Base-by-base conservation (phyloP, 2,113 vertebrate species). In the Canis aureus region DNA sequence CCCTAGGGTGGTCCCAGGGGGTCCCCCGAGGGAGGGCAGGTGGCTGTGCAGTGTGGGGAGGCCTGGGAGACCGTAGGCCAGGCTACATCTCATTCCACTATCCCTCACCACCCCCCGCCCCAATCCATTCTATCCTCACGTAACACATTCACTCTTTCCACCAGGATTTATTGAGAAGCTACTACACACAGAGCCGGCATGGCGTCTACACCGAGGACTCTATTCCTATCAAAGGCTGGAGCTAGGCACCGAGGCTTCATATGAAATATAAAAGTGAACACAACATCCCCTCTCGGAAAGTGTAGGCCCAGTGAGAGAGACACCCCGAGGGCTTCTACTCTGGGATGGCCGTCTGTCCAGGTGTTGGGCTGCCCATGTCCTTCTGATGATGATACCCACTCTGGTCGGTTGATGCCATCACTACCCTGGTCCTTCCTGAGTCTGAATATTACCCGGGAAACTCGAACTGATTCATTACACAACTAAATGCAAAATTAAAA, bases 341-440 rank as follows among this genome's bases (percentile, higher is more conserved):
- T 38, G 53, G 53, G 27, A 55, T 4, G 17, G 11, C 15, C 0
- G 4, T 20, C 15, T 0, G 6, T 20, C 59, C 84, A 15, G n/a
- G 12, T 32, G 43, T 20, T 71, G 12, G 9, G 22, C 23, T 32
- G 11, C 35, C 3, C 0, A 7, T 0, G 3, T 83, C 38, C 49
- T 38, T 90, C 9, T 51, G 11, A 67, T 2, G 43, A 43, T 1
- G 1, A 43, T 2, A 9, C n/a, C 51, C 57, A 7, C 32, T 83
- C 60, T 84, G 59, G 49, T 8, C 15, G 13, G 59, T 27, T 0
- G 0, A 51, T 69, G 64, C 49, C n/a, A n/a, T 0, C 1, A 3
- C 83, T 8, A 69, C 0, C 7, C 8, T 20, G 5, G 38, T 80
- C 53, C 64, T 67, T 53, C 87, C 38, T 11, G 29, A 81, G 43